Base-by-base conservation (phyloP, 2,113 vertebrate genomes). In the Austrofundulus limnaeus region DNA sequence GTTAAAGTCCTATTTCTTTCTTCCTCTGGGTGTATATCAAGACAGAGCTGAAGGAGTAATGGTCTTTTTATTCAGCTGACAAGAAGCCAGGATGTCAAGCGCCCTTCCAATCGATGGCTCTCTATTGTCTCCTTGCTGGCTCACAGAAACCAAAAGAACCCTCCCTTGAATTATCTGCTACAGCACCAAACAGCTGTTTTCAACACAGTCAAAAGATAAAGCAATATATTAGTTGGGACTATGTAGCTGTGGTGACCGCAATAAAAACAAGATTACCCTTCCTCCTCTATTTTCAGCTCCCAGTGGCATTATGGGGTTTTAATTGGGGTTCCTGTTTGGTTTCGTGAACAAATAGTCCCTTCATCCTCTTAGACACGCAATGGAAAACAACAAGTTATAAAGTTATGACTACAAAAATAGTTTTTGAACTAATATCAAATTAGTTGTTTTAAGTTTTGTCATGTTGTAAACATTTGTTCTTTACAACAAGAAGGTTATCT, bases 111-210 rank as follows among this genome's bases (percentile, higher is more conserved):
- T 94, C 92, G 91, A 94, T 93, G 88, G 82, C 78, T 75, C 74
- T 83, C 92, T 72, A 92, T 93, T 94, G 92, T 94, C 89, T 90
- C 85, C 81, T 80, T 80, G 81, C 75, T 77, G 77, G 84, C 76
- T 80, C 85, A 78, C 69, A 88, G 81, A 85, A 87, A 90, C 87
- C 86, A 87, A 83, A n/a, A 83, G 85, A 62, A 72, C 70, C 70
- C 77, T 61, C 73, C 75, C 87, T 84, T 93, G 91, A 94, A 92
- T 93, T 93, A 93, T 92, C 90, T 88, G 72, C 85, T 90, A 91
- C 90, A 91, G 90, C 77, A 77, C 84, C 87, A 87, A 91, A 92
- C 92, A 91, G 91, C 89, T 87, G 89, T 92, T 92, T 92, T 90
- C 89, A 91, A 89, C 88, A 81, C 85, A 77, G 79, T 62, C 87